A percentile compares a stretch with the other conserved stretches of the same genome.
Conservation (phyloP, 1,140 invertebrate genomes). For the Rhopalosiphum maidis region DNA sequence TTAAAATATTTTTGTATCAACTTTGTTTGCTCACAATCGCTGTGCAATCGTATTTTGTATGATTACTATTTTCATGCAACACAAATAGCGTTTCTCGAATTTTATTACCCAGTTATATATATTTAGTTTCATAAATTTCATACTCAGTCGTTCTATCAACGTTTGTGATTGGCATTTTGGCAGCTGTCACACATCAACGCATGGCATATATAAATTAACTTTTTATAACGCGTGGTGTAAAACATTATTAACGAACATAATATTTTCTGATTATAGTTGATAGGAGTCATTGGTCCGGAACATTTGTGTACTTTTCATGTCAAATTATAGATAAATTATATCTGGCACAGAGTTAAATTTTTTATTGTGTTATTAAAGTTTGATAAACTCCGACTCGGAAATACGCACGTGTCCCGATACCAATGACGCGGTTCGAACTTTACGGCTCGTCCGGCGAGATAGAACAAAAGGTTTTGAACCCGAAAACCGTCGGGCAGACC, state of each 20-base stretch:
- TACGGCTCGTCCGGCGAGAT: neutral
- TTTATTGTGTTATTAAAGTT: neutral
- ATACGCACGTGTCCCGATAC: neutral
- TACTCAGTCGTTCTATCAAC: neutral
- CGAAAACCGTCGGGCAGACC: neutral
- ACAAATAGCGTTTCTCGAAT: neutral
- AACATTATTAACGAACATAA: neutral
- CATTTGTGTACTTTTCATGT: neutral
- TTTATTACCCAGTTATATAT: neutral
- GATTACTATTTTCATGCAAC: neutral
- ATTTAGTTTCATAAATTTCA: neutral
- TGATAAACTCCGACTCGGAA: neutral
- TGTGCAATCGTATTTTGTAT: neutral
- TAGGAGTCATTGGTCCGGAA: neutral
- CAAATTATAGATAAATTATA: neutral
- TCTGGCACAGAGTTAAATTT: neutral
- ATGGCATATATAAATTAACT: neutral
- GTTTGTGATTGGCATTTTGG: conserved; percentile 15
- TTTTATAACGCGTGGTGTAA: neutral
- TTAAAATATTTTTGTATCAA: neutral
- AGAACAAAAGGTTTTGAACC: neutral
- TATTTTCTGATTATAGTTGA: neutral
- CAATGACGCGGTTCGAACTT: neutral
- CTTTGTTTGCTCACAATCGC: neutral
- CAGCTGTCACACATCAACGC: conserved; percentile 17